Conservation (phyloP, 1,140 invertebrate species). For the Frieseomelitta varia region DNA sequence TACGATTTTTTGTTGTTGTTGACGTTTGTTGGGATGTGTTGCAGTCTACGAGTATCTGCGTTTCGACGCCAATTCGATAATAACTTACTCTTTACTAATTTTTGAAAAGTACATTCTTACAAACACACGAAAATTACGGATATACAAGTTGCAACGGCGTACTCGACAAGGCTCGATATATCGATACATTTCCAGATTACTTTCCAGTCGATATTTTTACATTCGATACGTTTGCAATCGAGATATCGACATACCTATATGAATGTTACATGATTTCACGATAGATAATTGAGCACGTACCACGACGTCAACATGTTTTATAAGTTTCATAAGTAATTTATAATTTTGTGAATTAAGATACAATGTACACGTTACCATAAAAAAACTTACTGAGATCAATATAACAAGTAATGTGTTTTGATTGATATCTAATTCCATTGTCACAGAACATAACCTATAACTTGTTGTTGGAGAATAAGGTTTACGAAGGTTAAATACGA, state of each 20-base stretch:
- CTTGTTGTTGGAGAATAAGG: background rate
- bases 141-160: too few relatives aligned
- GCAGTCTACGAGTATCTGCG: background rate
- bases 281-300: background rate
- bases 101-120: too few relatives aligned
- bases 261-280: background rate
- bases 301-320: background rate
- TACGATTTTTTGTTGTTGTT: too few relatives aligned
- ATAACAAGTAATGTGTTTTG: too few relatives aligned
- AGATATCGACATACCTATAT: conserved; percentile 13
- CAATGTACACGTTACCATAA: background rate
- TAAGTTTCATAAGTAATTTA: background rate
- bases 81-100: background rate
- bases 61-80: background rate
- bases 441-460: conserved; percentile 14
- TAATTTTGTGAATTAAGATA: background rate
- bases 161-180: background rate
- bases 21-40: background rate
- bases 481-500: background rate
- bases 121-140: background rate
- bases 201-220: background rate
- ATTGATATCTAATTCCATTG: background rate
- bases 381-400: background rate
- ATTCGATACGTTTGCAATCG: background rate
- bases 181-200: background rate